These are phyloP conservation scores for Hippopotamyrus pictus DNA, from an alignment of 2,797 vertebrate species.

Conservation along the genomic window DNA sequence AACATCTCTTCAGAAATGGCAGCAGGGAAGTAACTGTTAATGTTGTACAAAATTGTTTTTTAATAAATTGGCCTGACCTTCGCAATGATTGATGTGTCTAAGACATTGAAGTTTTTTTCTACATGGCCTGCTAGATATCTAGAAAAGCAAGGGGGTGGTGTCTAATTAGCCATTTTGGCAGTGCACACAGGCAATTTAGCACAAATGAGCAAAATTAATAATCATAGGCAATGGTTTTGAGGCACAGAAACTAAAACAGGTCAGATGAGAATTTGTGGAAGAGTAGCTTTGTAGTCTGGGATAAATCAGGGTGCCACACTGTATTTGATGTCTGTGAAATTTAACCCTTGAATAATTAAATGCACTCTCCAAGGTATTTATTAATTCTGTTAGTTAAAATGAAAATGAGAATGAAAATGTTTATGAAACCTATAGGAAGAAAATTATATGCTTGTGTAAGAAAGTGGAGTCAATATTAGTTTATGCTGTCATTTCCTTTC, in stretches of 20 bases:
- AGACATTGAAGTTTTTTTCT: neutral
- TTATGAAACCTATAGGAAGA: neutral
- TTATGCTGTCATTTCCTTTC: neutral
- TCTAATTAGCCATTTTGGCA: neutral
- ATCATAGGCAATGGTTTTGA: neutral
- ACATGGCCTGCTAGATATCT: neutral
- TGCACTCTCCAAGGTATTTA: neutral
- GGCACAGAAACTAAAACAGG: conserved; percentile 1
- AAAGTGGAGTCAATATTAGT: neutral
- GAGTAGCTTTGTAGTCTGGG: neutral
- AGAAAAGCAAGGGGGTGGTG: neutral
- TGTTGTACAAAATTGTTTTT: neutral
- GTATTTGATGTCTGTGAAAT: conserved; percentile 6
- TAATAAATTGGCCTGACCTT: neutral
- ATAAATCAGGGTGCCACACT: neutral
- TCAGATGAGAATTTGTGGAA: neutral
- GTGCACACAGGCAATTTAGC: neutral
- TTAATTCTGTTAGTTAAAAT: conserved; percentile 5
- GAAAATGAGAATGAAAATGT: conserved; percentile 4
- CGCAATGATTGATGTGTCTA: neutral
- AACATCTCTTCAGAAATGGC: neutral
- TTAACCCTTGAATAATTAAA: neutral
- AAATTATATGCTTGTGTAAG: neutral
- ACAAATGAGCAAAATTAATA: conserved; percentile 10
- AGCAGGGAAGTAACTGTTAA: neutral